Conservation (phyloP, 2,797 vertebrate genomes). For the Vultur gryphus region DNA sequence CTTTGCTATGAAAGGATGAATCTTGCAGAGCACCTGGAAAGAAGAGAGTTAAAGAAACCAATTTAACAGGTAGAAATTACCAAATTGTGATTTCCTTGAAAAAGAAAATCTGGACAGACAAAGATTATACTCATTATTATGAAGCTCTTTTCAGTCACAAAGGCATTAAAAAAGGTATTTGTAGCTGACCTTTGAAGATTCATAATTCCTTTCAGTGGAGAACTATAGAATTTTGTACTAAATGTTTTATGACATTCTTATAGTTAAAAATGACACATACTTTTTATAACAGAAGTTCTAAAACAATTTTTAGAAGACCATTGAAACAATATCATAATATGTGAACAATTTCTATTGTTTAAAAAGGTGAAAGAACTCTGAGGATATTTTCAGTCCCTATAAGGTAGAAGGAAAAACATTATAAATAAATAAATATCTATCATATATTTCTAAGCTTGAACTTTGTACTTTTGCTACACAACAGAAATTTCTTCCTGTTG, state of each 20-base stretch:
- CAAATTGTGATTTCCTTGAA: background rate
- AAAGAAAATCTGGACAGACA: constrained; percentile 46
- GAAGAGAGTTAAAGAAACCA: background rate
- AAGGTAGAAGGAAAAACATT: background rate
- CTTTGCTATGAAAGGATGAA: background rate
- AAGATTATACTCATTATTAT: constrained; percentile 51
- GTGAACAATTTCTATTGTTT: background rate
- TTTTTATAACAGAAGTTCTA: background rate
- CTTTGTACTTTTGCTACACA: background rate
- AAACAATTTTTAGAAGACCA: constrained; percentile 15
- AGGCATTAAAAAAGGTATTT: constrained; percentile 67
- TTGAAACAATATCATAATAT: background rate
- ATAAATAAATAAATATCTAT: background rate
- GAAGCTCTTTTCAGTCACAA: constrained; percentile 15
- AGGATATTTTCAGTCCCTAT: background rate
- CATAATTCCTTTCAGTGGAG: constrained; percentile 40
- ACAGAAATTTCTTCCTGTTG: background rate
- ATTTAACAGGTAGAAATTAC: constrained; percentile 2
- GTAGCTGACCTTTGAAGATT: constrained; percentile 73
- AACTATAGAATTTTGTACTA: constrained; percentile 38
- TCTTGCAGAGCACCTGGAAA: background rate
- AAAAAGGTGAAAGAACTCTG: background rate
- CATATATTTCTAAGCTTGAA: background rate
- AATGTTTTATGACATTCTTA: constrained; percentile 6
- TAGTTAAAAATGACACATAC: background rate